Base-by-base conservation (phyloP, 2,888 invertebrate genomes). In the Prenolepis imparis region DNA sequence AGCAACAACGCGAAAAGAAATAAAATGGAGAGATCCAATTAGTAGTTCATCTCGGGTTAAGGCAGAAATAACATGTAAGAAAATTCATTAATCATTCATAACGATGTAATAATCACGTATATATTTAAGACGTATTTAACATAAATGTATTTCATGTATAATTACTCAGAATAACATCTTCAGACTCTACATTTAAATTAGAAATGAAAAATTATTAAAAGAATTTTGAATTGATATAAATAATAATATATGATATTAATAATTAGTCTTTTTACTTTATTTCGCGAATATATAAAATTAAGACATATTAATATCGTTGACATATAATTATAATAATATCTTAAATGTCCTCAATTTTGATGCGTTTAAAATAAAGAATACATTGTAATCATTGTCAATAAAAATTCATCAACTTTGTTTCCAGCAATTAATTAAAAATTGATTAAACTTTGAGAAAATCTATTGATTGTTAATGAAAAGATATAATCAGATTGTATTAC, bases 21-120 rank as follows among this genome's bases (percentile, higher is more conserved):
- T 21, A 52, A 55, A 64, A 78, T 21, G 52, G 21, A 24, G 63
- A 63, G 36, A 63, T 63, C 36, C 15, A 21, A 64, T 41, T 78
- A 66, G 44, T 55, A 39, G 39, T 82, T 78, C n/a, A 64, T 66
- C 63, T 61, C 28, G 64, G 57, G 41, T 44, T 72, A 18, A 80
- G 44, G 18, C 59, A 44, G 72, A 78, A 72, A 80, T 59, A 59
- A 36, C 21, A 44, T 39, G 44, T 59, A 72, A 21, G 28, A 44
- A 80, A 59, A 72, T 61, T 80, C 57, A 80, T 80, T 59, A 72
- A 72, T 80, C 78, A 59, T 70, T 44, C 32, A 32, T 59, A 73
- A 72, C 59, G 24, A 59, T 72, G 70, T 72, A 36, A 32, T 8
- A 80, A 80, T 44, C n/a, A 41, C 12, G 32, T 44, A 18, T 15